Percentiles rank a stretch among this genome's conserved stretches.
Evolutionary conservation across 2,888 invertebrate genomes (phyloP).

Genomic region (Campopleginae sp.): DNA sequence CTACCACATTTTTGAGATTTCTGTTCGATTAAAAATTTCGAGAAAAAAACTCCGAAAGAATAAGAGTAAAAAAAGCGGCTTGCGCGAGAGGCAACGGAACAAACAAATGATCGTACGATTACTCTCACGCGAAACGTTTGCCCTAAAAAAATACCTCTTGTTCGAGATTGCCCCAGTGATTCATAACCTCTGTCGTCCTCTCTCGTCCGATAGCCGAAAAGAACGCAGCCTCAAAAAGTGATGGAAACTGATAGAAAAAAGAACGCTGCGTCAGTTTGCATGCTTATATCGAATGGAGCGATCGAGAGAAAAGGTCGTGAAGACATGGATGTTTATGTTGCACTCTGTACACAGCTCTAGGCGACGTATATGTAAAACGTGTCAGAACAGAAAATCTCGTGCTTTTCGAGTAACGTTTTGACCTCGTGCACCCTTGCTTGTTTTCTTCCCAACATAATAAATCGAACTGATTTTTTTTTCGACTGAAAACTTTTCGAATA

Average conservation of each 20-base stretch:
- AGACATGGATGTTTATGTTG: slow-evolving; percentile 10
- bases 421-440: slow-evolving; percentile 77
- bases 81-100: not conserved
- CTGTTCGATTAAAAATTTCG: too few relatives aligned
- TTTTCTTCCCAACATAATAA: slow-evolving; percentile 71
- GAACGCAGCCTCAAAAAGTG: not conserved
- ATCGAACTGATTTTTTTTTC: slow-evolving; percentile 20
- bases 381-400: slow-evolving; percentile 51
- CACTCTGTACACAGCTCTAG: not conserved
- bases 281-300: not conserved
- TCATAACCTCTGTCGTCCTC: not conserved
- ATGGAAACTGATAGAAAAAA: not conserved
- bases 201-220: not conserved
- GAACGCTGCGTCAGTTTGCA: not conserved
- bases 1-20: too few relatives aligned
- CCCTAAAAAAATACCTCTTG: not conserved
- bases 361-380: not conserved
- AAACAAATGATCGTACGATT: not conserved
- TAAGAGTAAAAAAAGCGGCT: not conserved
- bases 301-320: not conserved
- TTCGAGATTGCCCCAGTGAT: not conserved
- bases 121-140: not conserved
- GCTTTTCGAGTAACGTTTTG: slow-evolving; percentile 72
- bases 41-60: too few relatives aligned
- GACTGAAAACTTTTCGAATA: not conserved